Conservation (phyloP, 92 coral and sea anemone genomes). For the Zoanthus sociatus region DNA sequence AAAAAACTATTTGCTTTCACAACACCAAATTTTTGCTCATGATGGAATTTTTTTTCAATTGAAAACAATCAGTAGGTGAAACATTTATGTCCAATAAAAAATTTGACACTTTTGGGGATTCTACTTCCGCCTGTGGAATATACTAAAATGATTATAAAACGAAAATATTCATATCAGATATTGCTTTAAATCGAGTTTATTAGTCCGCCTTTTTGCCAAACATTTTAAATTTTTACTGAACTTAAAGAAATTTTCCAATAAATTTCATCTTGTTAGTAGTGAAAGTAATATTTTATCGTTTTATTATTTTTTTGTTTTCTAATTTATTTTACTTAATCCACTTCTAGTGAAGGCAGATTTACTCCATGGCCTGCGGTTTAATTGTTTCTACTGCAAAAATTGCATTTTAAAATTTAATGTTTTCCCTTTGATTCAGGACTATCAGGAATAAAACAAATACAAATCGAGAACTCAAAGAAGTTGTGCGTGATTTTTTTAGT, state of each 20-base stretch:
- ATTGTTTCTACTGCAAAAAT: constrained; percentile 18
- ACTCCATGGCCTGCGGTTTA: constrained; percentile 10
- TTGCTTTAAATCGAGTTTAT: background rate
- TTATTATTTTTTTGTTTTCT: background rate
- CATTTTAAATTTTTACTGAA: background rate
- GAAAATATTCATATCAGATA: background rate
- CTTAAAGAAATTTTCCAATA: background rate
- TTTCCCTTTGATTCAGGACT: constrained; percentile 8
- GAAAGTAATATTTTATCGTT: background rate
- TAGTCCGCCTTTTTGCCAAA: background rate
- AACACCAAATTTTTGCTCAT: background rate
- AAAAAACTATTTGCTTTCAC: background rate
- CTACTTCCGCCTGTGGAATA: constrained; percentile 24
- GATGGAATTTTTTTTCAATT: background rate
- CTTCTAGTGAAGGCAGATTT: background rate
- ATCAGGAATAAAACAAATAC: background rate
- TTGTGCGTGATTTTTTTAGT: background rate
- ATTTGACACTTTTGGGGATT: background rate
- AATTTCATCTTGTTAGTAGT: background rate
- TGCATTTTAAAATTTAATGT: constrained; percentile 37
- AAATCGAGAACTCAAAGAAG: background rate
- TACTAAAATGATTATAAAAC: background rate
- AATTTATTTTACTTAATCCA: constrained; percentile 2
- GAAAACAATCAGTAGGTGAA: constrained; percentile 20
- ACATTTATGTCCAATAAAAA: background rate